These are phyloP conservation scores for Cyanistes caeruleus DNA, from an alignment of 2,113 vertebrate species.

Conservation along the genomic window DNA sequence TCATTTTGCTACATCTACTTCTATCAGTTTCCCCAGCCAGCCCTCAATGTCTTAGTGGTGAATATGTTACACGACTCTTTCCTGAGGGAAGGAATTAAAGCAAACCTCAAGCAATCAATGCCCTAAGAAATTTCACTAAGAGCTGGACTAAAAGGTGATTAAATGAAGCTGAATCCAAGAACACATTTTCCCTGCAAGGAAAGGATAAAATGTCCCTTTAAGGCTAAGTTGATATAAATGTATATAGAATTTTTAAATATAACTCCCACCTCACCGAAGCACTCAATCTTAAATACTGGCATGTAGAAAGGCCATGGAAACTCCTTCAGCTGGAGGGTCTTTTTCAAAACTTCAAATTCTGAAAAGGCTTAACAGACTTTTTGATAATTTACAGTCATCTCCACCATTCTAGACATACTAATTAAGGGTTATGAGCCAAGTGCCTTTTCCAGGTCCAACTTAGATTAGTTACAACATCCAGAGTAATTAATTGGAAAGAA, in stretches of 20 bases:
- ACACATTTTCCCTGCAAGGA: background rate
- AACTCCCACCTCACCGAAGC: background rate
- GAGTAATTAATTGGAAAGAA: constrained; percentile 42
- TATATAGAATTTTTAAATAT: background rate
- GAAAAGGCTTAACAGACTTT: background rate
- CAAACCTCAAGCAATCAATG: background rate
- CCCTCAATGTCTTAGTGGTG: background rate
- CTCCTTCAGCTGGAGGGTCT: background rate
- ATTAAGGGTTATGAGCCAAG: background rate
- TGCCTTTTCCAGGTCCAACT: background rate
- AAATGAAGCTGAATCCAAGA: constrained; percentile 3
- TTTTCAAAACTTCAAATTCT: background rate
- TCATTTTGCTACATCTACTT: background rate
- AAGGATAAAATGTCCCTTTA: constrained; percentile 7
- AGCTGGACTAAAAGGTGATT: background rate
- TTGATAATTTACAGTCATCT: constrained; percentile 38
- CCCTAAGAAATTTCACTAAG: background rate
- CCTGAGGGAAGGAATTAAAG: constrained; percentile 4
- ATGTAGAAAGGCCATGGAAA: background rate
- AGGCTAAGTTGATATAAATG: background rate
- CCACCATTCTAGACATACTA: background rate
- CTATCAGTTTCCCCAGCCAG: background rate
- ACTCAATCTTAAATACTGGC: constrained; percentile 17
- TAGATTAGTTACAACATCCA: constrained; percentile 24
- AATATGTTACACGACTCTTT: background rate